phyloP scores from a whole-genome alignment of 2,888 invertebrate species.

The Tachystola acroxantha region DNA sequence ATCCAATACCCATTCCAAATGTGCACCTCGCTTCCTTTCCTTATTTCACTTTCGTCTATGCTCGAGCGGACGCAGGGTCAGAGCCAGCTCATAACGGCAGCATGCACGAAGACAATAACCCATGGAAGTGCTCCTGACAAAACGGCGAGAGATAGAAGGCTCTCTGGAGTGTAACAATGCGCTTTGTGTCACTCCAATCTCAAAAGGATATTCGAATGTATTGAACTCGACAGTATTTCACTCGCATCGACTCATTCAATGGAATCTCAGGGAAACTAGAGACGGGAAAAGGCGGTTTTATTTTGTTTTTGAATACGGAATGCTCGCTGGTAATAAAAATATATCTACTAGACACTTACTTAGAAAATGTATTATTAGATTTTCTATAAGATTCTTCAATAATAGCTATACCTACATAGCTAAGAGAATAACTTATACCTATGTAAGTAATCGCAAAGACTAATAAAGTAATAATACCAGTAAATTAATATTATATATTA shows the following conservation, averaged over 20 bases:
- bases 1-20: neutral
- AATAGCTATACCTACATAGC: too few species aligned
- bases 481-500: too few species aligned
- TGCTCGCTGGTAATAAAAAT: too few species aligned
- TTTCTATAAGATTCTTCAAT: too few species aligned
- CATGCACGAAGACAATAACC: constrained; percentile 47
- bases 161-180: constrained; percentile 56
- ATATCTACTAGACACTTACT: too few species aligned
- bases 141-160: constrained; percentile 52
- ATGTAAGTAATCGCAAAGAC: too few species aligned
- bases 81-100: constrained; percentile 8
- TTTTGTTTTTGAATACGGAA: too few species aligned
- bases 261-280: neutral
- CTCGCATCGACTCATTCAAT: constrained; percentile 11
- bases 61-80: constrained; percentile 6
- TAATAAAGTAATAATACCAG: too few species aligned
- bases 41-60: constrained; percentile 3
- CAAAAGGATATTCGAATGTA: constrained; percentile 69
- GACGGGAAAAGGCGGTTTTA: too few species aligned
- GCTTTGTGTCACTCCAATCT: constrained; percentile 70
- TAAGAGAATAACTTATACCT: too few species aligned
- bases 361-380: too few species aligned
- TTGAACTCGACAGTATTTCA: constrained; percentile 62
- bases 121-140: constrained; percentile 44
- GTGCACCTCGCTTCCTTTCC: neutral